phyloP scores from a whole-genome alignment of 2,113 vertebrate species.

The Sinocyclocheilus anophthalmus region DNA sequence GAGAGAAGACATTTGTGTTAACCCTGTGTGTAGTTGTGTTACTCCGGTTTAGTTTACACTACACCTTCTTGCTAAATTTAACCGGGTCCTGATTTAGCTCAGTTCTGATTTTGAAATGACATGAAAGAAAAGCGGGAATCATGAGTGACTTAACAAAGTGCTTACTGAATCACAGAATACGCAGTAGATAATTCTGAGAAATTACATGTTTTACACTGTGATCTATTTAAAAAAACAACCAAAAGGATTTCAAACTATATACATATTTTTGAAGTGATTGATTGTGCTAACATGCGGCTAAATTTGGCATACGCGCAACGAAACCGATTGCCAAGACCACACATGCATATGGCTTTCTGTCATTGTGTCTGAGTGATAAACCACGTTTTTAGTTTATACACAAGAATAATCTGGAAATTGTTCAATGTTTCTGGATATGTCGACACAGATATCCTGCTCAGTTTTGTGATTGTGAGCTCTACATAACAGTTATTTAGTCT shows the following conservation, averaged over 20 bases:
- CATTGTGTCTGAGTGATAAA: slow-evolving; percentile 26
- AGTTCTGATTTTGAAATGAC: neutral
- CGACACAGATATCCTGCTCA: neutral
- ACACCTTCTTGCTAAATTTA: slow-evolving; percentile 37
- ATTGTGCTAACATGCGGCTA: slow-evolving; percentile 20
- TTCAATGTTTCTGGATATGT: neutral
- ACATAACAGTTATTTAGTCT: neutral
- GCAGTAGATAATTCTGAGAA: neutral
- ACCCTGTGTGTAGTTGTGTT: slow-evolving; percentile 17
- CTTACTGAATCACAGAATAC: neutral
- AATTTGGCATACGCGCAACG: neutral
- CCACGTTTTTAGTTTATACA: slow-evolving; percentile 23
- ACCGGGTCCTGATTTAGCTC: neutral
- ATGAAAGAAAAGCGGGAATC: neutral
- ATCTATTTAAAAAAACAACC: slow-evolving; percentile 5
- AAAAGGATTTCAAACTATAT: slow-evolving; percentile 30
- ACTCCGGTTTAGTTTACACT: slow-evolving; percentile 9
- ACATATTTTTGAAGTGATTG: slow-evolving; percentile 24
- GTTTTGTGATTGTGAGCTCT: neutral
- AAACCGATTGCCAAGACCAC: slow-evolving; percentile 24
- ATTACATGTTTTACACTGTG: neutral
- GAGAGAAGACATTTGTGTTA: slow-evolving; percentile 32
- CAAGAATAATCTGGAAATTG: slow-evolving; percentile 8
- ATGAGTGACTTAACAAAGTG: slow-evolving; percentile 10
- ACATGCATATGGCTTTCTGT: slow-evolving; percentile 22